Evolutionary conservation across 2,888 invertebrate species (phyloP).

Genomic region (Mesochorus sp.): DNA sequence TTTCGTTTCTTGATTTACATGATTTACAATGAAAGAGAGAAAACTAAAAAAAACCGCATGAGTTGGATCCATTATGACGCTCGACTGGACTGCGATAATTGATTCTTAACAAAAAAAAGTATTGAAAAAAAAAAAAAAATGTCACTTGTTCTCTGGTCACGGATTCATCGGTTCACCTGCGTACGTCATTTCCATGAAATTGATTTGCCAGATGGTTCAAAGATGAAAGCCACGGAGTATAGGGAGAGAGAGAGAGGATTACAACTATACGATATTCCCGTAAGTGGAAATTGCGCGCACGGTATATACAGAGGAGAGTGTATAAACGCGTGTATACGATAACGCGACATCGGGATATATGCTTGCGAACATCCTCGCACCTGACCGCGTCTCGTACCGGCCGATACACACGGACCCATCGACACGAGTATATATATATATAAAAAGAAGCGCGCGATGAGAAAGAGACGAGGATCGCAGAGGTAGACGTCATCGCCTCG

Average conservation of each 20-base stretch:
- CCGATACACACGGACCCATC: too few species aligned
- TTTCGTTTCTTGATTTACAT: too few species aligned
- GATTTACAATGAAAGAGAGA: too few species aligned
- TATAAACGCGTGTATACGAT: constrained; percentile 16
- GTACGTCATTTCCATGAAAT: constrained; percentile 50
- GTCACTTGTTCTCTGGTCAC: not conserved
- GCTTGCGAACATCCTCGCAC: not conserved
- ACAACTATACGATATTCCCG: constrained; percentile 38
- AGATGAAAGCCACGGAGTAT: constrained; percentile 11
- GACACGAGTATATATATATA: not conserved
- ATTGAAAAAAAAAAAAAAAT: not conserved
- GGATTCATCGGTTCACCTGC: not conserved
- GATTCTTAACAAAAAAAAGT: not conserved
- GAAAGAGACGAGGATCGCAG: too few species aligned
- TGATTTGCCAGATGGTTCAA: constrained; percentile 36
- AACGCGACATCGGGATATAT: not conserved
- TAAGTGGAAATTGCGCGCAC: constrained; percentile 41
- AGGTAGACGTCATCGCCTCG: constrained; percentile 6
- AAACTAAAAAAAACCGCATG: too few species aligned
- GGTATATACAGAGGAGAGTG: constrained; percentile 13
- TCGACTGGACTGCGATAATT: too few species aligned
- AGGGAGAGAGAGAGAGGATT: constrained; percentile 30
- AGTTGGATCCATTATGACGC: too few species aligned
- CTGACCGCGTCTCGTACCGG: too few species aligned
- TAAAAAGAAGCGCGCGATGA: constrained; percentile 17